Conservation (phyloP, 64 coral and sea anemone species). For the Astreopora myriophthalma region DNA sequence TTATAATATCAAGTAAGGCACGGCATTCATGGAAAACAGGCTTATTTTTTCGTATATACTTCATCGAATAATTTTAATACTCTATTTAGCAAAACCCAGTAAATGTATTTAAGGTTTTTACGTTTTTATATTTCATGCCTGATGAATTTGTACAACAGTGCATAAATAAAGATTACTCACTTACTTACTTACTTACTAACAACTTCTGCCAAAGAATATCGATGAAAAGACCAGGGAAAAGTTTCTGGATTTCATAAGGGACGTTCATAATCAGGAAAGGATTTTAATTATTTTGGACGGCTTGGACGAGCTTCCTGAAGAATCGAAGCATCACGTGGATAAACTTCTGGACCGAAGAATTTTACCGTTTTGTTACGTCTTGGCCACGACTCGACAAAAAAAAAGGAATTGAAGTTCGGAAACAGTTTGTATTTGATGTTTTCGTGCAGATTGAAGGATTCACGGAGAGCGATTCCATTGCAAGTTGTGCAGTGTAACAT, state of each 20-base stretch:
- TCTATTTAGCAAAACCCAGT: too few relatives aligned
- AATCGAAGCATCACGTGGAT: not conserved
- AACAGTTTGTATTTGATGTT: not conserved
- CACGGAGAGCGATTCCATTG: not conserved
- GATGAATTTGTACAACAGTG: too few relatives aligned
- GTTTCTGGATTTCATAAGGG: not conserved
- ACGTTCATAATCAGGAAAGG: constrained; percentile 2
- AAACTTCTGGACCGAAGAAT: not conserved
- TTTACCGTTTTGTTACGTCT: not conserved
- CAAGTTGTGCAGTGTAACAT: not conserved
- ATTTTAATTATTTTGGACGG: constrained; percentile 25
- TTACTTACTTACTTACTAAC: too few relatives aligned
- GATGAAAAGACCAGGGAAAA: not conserved
- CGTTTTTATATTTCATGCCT: too few relatives aligned
- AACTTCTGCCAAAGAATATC: not conserved
- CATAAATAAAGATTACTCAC: too few relatives aligned
- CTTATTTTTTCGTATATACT: too few relatives aligned
- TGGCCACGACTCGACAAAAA: constrained; percentile 14
- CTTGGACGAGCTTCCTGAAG: not conserved
- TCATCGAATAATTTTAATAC: too few relatives aligned
- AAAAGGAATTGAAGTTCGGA: constrained; percentile 3
- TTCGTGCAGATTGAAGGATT: constrained; percentile 18
- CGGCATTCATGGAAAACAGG: too few relatives aligned
- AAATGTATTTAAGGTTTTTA: too few relatives aligned
- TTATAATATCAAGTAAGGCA: too few relatives aligned